Conservation (phyloP, 1,140 invertebrate genomes). For the Drosophila nikananu region DNA sequence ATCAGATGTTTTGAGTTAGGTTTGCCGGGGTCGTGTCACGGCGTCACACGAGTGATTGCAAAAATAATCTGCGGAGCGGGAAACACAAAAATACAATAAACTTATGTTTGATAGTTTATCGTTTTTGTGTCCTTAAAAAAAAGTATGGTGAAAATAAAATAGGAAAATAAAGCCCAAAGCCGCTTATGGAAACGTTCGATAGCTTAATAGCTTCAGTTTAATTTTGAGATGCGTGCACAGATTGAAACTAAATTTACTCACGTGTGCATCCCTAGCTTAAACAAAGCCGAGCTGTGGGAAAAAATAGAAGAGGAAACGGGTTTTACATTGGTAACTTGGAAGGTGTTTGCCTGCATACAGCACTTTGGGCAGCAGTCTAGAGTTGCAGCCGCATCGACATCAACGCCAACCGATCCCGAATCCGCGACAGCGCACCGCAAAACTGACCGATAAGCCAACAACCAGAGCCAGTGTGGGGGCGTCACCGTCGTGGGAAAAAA, state of each 20-base stretch:
- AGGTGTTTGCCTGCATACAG: slow-evolving; percentile 27
- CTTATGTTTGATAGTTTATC: not conserved
- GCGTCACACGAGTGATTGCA: not conserved
- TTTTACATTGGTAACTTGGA: slow-evolving; percentile 68
- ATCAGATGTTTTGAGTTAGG: slow-evolving; percentile 28
- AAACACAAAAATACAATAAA: too few species aligned
- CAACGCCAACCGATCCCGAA: slow-evolving; percentile 12
- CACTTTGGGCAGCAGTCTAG: slow-evolving; percentile 30
- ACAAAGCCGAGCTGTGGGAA: slow-evolving; percentile 55
- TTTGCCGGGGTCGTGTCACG: slow-evolving; percentile 14
- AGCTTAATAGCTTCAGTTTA: not conserved
- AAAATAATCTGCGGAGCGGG: not conserved
- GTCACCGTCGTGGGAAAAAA: slow-evolving; percentile 45
- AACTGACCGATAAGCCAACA: slow-evolving; percentile 10
- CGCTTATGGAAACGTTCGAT: not conserved
- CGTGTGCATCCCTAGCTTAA: slow-evolving; percentile 20
- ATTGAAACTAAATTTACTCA: slow-evolving; percentile 5
- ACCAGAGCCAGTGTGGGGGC: slow-evolving; percentile 24
- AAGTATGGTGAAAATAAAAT: not conserved
- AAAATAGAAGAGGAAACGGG: slow-evolving; percentile 60
- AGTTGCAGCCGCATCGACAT: slow-evolving; percentile 35
- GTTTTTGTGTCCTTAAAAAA: too few species aligned
- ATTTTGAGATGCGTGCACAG: not conserved
- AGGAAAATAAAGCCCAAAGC: not conserved
- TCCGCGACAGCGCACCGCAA: slow-evolving; percentile 18